These are phyloP conservation scores for Machimus atricapillus DNA, from an alignment of 2,888 invertebrate genomes.

Conservation along the genomic window DNA sequence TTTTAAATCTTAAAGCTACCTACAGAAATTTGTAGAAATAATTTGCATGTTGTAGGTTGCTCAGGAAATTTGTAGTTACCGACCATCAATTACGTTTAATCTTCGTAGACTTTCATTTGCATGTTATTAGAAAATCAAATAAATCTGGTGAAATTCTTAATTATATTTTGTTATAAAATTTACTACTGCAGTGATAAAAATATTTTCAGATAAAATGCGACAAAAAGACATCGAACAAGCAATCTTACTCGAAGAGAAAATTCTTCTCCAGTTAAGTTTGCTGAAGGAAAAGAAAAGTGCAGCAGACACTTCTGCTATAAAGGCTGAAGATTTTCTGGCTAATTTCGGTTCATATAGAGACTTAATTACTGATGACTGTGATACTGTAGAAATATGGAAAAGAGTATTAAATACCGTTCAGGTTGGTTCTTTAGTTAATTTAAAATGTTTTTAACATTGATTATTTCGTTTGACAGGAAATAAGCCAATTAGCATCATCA, in stretches of 20 bases:
- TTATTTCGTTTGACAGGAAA: slow-evolving; percentile 66
- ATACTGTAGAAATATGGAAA: slow-evolving; percentile 81
- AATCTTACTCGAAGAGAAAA: slow-evolving; percentile 85
- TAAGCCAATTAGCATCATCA: slow-evolving; percentile 76
- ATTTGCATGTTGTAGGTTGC: neutral
- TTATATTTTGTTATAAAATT: neutral
- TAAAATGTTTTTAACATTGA: neutral
- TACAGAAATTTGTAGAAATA: neutral
- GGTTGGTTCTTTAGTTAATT: slow-evolving; percentile 40
- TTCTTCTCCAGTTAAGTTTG: slow-evolving; percentile 80
- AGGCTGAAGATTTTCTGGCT: slow-evolving; percentile 60
- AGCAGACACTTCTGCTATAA: slow-evolving; percentile 59
- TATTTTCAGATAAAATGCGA: slow-evolving; percentile 76
- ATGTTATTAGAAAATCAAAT: neutral
- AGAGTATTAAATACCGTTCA: slow-evolving; percentile 69
- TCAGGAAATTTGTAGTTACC: neutral
- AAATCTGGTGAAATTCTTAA: neutral
- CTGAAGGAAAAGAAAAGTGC: slow-evolving; percentile 68
- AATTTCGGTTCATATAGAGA: slow-evolving; percentile 70
- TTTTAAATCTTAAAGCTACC: neutral
- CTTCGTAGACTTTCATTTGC: neutral
- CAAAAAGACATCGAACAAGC: slow-evolving; percentile 90
- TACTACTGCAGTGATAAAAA: neutral
- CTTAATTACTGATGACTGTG: slow-evolving; percentile 77
- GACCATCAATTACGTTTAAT: neutral